Evolutionary conservation across 2,888 invertebrate genomes (phyloP).

Genomic region (Melanotus villosus): DNA sequence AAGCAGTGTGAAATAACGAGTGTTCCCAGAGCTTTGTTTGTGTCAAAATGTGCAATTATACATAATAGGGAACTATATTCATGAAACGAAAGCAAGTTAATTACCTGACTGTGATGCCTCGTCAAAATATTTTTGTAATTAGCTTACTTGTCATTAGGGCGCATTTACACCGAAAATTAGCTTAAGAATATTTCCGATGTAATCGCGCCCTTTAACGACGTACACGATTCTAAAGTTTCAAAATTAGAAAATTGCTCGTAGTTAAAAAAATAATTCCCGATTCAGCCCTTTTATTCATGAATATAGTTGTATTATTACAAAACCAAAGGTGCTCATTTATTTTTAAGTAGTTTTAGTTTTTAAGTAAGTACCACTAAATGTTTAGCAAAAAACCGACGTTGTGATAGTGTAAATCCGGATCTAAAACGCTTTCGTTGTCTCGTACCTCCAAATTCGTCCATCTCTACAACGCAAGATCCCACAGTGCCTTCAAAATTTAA

Average conservation of each 20-base stretch:
- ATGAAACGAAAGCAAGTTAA: slow-evolving; percentile 42
- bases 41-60: slow-evolving; percentile 57
- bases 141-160: slow-evolving; percentile 20
- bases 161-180: neutral
- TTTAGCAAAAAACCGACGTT: slow-evolving; percentile 34
- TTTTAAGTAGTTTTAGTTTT: slow-evolving; percentile 58
- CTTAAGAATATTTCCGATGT: neutral
- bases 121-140: slow-evolving; percentile 43
- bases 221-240: slow-evolving; percentile 33
- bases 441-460: slow-evolving; percentile 40
- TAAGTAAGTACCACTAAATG: slow-evolving; percentile 39
- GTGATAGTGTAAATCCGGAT: slow-evolving; percentile 47
- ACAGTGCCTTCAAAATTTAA: slow-evolving; percentile 46
- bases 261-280: neutral
- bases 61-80: slow-evolving; percentile 52
- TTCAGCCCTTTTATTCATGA: slow-evolving; percentile 38
- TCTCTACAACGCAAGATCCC: slow-evolving; percentile 41
- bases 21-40: slow-evolving; percentile 55
- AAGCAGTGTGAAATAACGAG: slow-evolving; percentile 51
- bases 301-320: slow-evolving; percentile 55
- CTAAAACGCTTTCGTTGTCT: slow-evolving; percentile 28
- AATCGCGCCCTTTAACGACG: neutral
- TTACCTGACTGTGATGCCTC: slow-evolving; percentile 39
- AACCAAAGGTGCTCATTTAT: slow-evolving; percentile 66
- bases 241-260: slow-evolving; percentile 1